Percentiles rank a stretch among this genome's conserved stretches.
Conservation (phyloP, 1,140 invertebrate species). For the Yoshiicerus persimilis region DNA sequence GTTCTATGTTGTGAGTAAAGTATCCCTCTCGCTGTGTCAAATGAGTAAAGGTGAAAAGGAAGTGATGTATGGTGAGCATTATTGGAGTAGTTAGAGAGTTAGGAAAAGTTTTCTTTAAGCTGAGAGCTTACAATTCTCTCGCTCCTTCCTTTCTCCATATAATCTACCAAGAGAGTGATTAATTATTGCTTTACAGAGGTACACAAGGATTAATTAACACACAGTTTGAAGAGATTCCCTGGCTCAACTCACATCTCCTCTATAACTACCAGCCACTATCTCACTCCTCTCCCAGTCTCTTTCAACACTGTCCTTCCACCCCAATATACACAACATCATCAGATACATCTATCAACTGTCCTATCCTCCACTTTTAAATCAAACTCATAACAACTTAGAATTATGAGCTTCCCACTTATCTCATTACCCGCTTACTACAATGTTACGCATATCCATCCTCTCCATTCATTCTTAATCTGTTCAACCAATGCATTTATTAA, state of each 20-base stretch:
- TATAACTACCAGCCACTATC: background rate
- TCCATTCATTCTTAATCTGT: too few species aligned
- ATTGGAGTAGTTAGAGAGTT: background rate
- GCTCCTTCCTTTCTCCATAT: background rate
- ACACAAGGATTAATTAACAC: conserved; percentile 26
- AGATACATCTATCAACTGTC: too few species aligned
- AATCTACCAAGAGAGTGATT: conserved; percentile 27
- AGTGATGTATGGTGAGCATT: conserved; percentile 3
- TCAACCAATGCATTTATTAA: too few species aligned
- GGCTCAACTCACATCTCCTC: background rate
- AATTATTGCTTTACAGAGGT: conserved; percentile 31
- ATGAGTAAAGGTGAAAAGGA: background rate
- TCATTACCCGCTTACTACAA: too few species aligned
- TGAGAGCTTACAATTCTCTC: background rate
- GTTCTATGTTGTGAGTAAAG: background rate
- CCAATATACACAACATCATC: too few species aligned
- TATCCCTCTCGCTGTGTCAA: background rate
- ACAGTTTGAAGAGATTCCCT: background rate
- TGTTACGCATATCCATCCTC: too few species aligned
- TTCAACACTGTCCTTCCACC: background rate
- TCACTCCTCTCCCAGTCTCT: background rate
- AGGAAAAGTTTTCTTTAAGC: background rate
- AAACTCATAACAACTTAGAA: too few species aligned
- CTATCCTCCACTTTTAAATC: too few species aligned
- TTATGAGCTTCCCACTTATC: too few species aligned